Percentiles rank a stretch among this genome's conserved stretches.
Conservation (phyloP, 2,113 vertebrate genomes). For the Podarcis muralis region DNA sequence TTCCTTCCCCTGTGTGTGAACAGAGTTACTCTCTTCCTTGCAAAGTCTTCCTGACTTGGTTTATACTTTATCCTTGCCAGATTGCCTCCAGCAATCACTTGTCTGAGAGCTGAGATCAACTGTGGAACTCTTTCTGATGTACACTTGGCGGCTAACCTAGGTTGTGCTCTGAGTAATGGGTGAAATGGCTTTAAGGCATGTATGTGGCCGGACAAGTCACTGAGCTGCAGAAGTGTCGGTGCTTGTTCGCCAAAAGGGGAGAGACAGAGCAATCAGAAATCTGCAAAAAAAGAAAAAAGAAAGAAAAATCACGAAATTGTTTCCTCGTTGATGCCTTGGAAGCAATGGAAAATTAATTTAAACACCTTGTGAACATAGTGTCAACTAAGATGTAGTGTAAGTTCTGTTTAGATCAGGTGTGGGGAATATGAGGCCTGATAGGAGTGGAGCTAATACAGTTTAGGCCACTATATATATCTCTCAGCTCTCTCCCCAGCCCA, state of each 20-base stretch:
- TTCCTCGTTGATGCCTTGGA: too few relatives aligned
- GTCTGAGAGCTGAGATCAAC: neutral
- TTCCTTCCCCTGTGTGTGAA: slow-evolving; percentile 5
- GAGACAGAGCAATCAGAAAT: neutral
- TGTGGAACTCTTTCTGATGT: neutral
- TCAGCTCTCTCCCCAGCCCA: too few relatives aligned
- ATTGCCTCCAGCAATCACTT: neutral
- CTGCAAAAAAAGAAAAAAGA: neutral
- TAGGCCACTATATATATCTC: too few relatives aligned
- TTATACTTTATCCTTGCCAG: neutral
- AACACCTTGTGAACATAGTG: too few relatives aligned
- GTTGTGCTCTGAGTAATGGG: neutral
- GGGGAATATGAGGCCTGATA: too few relatives aligned
- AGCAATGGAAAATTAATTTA: neutral
- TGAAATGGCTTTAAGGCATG: neutral
- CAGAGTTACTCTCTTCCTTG: slow-evolving; percentile 9
- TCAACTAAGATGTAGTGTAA: too few relatives aligned
- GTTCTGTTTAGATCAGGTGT: too few relatives aligned
- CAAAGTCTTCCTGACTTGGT: neutral
- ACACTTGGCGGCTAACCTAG: neutral
- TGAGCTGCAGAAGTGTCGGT: neutral
- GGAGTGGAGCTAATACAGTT: too few relatives aligned
- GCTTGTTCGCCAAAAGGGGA: neutral
- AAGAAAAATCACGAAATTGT: neutral
- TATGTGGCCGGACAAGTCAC: neutral